Percentiles rank a stretch among this genome's conserved stretches.
phyloP scores from a whole-genome alignment of 1,140 invertebrate genomes.

The Ceratosolen solmsi region DNA sequence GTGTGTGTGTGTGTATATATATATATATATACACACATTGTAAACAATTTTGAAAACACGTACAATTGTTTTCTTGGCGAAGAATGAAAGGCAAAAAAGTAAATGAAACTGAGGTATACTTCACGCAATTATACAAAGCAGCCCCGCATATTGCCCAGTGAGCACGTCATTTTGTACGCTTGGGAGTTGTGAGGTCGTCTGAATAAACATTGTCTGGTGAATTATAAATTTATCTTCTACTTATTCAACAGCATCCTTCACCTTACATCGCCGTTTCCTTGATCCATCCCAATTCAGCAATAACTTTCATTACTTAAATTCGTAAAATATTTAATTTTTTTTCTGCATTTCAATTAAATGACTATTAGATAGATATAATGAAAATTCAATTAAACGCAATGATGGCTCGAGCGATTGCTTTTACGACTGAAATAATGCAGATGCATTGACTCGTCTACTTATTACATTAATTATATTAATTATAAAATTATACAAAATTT shows the following conservation, averaged over 20 bases:
- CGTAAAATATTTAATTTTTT: no score
- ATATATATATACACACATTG: slow-evolving; percentile 34
- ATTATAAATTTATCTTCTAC: slow-evolving; percentile 69
- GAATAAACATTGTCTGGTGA: slow-evolving; percentile 83
- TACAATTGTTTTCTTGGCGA: slow-evolving; percentile 66
- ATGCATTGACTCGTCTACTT: no score
- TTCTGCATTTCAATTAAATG: no score
- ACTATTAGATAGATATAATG: no score
- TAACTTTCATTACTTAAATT: no score
- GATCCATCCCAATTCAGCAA: no score
- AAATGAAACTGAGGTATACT: slow-evolving; percentile 56
- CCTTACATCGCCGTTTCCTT: background rate
- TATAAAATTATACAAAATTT: no score
- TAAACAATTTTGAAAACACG: slow-evolving; percentile 52
- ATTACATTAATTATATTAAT: no score
- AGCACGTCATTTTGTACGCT: slow-evolving; percentile 77
- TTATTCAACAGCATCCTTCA: slow-evolving; percentile 57
- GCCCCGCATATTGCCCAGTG: slow-evolving; percentile 75
- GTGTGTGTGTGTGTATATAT: background rate
- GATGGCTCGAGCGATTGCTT: no score
- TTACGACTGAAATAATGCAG: no score
- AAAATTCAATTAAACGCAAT: no score
- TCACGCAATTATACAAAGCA: slow-evolving; percentile 67
- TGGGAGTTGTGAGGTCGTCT: slow-evolving; percentile 80
- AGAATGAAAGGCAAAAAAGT: slow-evolving; percentile 48